phyloP scores from a whole-genome alignment of 2,113 vertebrate genomes.

The Engraulis encrasicolus region DNA sequence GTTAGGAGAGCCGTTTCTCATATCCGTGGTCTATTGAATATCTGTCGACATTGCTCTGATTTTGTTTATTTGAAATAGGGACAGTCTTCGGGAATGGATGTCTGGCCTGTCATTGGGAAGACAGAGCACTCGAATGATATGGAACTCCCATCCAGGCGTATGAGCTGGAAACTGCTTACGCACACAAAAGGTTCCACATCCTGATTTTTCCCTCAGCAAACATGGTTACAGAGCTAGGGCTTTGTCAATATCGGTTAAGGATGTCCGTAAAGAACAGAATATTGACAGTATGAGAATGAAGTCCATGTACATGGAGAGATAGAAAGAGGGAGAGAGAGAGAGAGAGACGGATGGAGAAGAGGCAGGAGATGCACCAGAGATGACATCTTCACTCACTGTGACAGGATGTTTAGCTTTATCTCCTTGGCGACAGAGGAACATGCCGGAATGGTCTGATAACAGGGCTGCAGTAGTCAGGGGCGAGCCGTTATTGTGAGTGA shows the following conservation, averaged over 20 bases:
- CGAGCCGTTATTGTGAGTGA: neutral
- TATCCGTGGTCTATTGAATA: neutral
- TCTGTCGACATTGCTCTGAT: neutral
- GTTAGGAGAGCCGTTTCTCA: neutral
- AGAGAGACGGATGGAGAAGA: neutral
- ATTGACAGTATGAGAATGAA: neutral
- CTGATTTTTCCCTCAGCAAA: constrained; percentile 13
- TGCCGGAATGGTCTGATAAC: constrained; percentile 37
- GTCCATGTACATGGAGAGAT: neutral
- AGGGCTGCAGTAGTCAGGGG: constrained; percentile 1
- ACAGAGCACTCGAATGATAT: neutral
- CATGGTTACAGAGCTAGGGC: neutral
- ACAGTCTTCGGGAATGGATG: neutral
- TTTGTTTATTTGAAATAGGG: neutral
- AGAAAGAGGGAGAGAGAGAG: constrained; percentile 16
- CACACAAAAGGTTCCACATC: constrained; percentile 28
- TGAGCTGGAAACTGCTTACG: constrained; percentile 35
- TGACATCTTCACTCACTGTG: constrained; percentile 42
- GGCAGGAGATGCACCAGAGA: neutral
- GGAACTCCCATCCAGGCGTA: neutral
- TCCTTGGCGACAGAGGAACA: constrained; percentile 21
- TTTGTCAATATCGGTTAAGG: neutral
- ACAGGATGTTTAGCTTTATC: constrained; percentile 48
- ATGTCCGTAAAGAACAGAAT: neutral
- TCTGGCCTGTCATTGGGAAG: neutral